phyloP scores from a whole-genome alignment of 1,140 invertebrate genomes.

The Anastatus disparis region DNA sequence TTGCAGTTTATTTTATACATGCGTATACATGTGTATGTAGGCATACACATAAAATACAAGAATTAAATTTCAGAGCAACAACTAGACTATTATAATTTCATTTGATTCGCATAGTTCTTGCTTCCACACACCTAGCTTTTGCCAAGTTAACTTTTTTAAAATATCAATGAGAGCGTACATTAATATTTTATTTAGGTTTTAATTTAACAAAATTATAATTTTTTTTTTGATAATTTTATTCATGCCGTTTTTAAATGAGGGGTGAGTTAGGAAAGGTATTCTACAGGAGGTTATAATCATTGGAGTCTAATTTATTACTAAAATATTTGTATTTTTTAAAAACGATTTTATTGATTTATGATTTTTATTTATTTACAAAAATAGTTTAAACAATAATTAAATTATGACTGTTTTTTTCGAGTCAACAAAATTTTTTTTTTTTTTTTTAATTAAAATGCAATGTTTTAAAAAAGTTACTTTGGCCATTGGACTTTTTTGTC shows the following conservation, averaged over 20 bases:
- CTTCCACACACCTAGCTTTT: constrained; percentile 37
- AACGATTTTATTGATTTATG: too few species aligned
- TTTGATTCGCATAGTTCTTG: constrained; percentile 35
- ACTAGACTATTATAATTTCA: background rate
- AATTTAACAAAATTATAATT: too few species aligned
- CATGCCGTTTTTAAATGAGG: background rate
- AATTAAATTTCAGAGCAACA: background rate
- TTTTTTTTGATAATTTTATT: too few species aligned
- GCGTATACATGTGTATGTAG: background rate
- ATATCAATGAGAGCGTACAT: background rate
- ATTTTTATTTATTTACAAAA: constrained; percentile 21
- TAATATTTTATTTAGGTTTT: background rate
- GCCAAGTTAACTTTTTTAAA: constrained; percentile 33
- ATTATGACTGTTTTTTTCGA: constrained; percentile 3
- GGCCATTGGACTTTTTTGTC: constrained; percentile 11
- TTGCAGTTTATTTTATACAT: background rate
- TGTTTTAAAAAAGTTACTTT: constrained; percentile 36
- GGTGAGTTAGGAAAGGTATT: background rate
- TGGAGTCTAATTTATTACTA: too few species aligned
- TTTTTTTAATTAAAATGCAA: too few species aligned
- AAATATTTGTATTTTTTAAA: background rate
- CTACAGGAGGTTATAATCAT: too few species aligned
- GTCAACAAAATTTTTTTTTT: background rate
- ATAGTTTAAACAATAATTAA: constrained; percentile 1
- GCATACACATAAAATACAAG: background rate